phyloP scores from a whole-genome alignment of 2,888 invertebrate species.

The Chymomyza caudatula region DNA sequence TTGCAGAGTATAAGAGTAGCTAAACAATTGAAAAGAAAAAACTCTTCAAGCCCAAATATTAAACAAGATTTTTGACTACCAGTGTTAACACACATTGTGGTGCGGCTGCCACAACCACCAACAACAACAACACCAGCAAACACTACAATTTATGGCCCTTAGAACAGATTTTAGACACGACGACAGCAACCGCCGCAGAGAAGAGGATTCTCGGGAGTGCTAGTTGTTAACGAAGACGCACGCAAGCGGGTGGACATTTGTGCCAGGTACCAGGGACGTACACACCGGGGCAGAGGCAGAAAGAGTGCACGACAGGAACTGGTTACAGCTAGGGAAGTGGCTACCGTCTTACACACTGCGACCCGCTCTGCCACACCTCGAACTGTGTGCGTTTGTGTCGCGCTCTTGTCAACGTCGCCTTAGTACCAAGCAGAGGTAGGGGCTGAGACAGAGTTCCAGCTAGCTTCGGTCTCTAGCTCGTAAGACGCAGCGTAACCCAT shows the following conservation, averaged over 20 bases:
- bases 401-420: constrained; percentile 60
- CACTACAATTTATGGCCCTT: constrained; percentile 64
- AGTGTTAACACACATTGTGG: constrained; percentile 60
- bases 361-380: not conserved
- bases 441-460: constrained; percentile 12
- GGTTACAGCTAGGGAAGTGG: constrained; percentile 63
- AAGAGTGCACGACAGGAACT: constrained; percentile 42
- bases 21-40: constrained; percentile 21
- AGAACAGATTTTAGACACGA: constrained; percentile 66
- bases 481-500: constrained; percentile 60
- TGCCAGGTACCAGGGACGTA: not conserved
- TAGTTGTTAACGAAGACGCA: not conserved
- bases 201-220: not conserved
- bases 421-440: constrained; percentile 29
- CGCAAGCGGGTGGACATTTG: not conserved
- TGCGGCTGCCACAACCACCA: constrained; percentile 21
- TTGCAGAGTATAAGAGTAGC: constrained; percentile 1
- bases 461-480: not conserved
- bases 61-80: constrained; percentile 67
- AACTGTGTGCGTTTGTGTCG: constrained; percentile 31
- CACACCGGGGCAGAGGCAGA: not conserved
- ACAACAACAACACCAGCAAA: constrained; percentile 10
- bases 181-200: constrained; percentile 37
- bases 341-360: constrained; percentile 61
- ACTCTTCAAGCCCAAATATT: constrained; percentile 57